phyloP scores from a whole-genome alignment of 2,797 vertebrate genomes.

The Pipistrellus pipistrellus region DNA sequence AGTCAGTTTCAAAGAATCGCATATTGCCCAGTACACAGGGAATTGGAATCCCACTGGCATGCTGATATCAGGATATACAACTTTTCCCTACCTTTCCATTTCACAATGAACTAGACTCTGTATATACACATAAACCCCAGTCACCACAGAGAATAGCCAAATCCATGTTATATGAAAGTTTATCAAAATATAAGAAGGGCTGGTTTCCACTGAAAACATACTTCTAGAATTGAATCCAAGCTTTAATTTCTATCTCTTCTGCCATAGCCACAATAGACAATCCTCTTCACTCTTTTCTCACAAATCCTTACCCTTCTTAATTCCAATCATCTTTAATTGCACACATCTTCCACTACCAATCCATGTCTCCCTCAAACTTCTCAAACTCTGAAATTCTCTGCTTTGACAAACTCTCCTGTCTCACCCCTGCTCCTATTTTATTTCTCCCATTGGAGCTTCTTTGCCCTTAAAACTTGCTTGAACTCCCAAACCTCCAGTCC shows the following conservation, averaged over 20 bases:
- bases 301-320: not conserved
- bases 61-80: not conserved
- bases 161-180: not conserved
- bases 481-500: not conserved
- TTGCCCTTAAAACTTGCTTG: not conserved
- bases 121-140: not conserved
- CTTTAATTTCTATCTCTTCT: not conserved
- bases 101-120: not conserved
- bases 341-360: not conserved
- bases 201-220: not conserved
- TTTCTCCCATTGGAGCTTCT: not conserved
- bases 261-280: not conserved
- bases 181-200: not conserved
- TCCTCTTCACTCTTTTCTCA: not conserved
- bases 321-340: not conserved
- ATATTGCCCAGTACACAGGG: no score
- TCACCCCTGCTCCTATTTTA: not conserved
- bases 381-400: not conserved
- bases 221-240: not conserved
- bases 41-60: not conserved
- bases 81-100: not conserved
- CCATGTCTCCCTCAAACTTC: not conserved
- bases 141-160: not conserved
- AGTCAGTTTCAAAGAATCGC: not conserved
- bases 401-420: not conserved